Conservation (phyloP, 2,113 vertebrate species). For the Chaenocephalus aceratus region DNA sequence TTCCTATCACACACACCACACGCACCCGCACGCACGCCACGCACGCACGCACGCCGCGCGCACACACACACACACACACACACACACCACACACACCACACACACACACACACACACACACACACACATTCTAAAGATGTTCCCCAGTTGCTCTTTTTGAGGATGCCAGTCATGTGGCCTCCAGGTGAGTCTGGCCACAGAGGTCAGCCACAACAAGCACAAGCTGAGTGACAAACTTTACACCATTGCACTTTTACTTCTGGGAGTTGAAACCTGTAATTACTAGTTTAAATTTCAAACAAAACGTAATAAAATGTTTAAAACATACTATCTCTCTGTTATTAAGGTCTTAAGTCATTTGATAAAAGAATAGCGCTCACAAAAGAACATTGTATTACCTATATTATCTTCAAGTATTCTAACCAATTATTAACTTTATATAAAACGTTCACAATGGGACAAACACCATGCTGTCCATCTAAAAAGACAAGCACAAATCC, state of each 20-base stretch:
- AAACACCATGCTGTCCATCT: constrained; percentile 20
- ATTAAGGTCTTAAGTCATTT: not conserved
- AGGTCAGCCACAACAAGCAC: constrained; percentile 57
- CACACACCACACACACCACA: not conserved
- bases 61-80: too few species aligned
- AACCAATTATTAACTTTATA: not conserved
- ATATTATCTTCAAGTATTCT: not conserved
- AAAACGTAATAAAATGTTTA: not conserved
- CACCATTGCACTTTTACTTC: not conserved
- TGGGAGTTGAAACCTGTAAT: not conserved
- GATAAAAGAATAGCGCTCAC: constrained; percentile 13
- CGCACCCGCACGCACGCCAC: too few species aligned
- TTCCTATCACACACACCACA: not conserved
- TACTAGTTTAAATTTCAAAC: not conserved
- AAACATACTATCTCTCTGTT: not conserved
- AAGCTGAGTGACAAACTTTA: constrained; percentile 22
- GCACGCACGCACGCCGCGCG: too few species aligned
- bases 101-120: not conserved
- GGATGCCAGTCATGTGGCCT: constrained; percentile 3
- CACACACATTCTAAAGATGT: not conserved
- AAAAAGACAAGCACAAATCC: not conserved
- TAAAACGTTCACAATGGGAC: not conserved
- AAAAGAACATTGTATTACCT: not conserved
- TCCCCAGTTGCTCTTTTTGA: not conserved
- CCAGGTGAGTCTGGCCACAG: constrained; percentile 55